Evolutionary conservation across 2,113 vertebrate genomes (phyloP).

Genomic region (Rhegmatorhina hoffmannsi): DNA sequence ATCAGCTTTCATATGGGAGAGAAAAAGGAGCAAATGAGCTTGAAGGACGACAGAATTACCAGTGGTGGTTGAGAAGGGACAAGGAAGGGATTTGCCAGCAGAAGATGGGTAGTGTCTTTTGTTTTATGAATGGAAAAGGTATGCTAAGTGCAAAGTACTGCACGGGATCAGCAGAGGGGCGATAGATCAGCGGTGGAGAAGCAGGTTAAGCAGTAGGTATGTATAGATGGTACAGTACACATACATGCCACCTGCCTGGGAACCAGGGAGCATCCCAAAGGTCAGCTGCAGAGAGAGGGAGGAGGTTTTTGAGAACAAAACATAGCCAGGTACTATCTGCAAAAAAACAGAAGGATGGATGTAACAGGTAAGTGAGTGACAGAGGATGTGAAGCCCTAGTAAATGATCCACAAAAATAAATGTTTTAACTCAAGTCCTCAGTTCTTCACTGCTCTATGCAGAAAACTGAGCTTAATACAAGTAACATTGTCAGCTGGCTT

Average conservation of each 20-base stretch:
- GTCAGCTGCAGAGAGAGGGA: not conserved
- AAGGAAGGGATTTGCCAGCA: not conserved
- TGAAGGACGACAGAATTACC: not conserved
- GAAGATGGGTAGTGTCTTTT: not conserved
- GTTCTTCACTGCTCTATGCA: not conserved
- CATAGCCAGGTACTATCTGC: not conserved
- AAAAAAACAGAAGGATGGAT: not conserved
- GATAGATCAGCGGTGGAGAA: not conserved
- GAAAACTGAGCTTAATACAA: not conserved
- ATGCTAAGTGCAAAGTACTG: not conserved
- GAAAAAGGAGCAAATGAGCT: not conserved
- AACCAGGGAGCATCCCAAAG: not conserved
- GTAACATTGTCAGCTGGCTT: not conserved
- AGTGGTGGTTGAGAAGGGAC: not conserved
- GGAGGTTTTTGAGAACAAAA: not conserved
- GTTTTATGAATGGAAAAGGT: not conserved
- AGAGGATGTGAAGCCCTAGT: not conserved
- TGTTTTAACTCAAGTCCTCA: not conserved
- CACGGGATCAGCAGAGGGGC: not conserved
- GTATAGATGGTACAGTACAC: not conserved
- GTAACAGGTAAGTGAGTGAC: not conserved
- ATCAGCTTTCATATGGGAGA: not conserved
- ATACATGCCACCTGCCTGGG: not conserved
- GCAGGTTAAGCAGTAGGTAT: not conserved
- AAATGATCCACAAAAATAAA: not conserved